Evolutionary conservation across 2,888 invertebrate genomes (phyloP), one percentile per base, ranked within the genome.

Genomic region (Latrodectus hesperus): DNA sequence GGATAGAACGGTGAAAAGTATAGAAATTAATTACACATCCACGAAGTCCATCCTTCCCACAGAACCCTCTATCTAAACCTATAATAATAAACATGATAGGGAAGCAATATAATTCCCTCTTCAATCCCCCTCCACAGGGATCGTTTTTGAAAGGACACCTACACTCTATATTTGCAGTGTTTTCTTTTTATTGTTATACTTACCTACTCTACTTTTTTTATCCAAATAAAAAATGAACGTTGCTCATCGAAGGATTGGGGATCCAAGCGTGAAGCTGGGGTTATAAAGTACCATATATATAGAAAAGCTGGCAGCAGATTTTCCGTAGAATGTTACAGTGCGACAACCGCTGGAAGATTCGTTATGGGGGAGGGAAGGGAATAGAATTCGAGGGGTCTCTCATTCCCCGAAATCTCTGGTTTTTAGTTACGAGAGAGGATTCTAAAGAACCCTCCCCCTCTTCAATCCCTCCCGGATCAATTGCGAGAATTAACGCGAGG

Each of bases 401-500:
- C 52, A 16, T 71, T 38, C 67, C 26, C 53, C 60, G 53, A 75
- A 82, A 82, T 82, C 82, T 75, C 77, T 64, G 65, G 65, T 84
- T 77, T 84, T 77, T 65, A 77, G 77, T 77, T 84, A 67, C 64
- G 60, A 80, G 53, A 16, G 64, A 77, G 51, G 38, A 38, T 38
- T 38, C 38, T 38, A 38, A 38, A 38, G 38, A 38, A 38, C 38
- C 38, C 38, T 38, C 38, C 38, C 38, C 38, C 6, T 6, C 38
- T 38, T 38, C 38, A 38, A 6, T 38, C 38, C 38, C 38, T 75
- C 65, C 86, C 71, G 72, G 86, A 86, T 86, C 86, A 86, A 81
- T 86, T 86, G 76, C 86, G 73, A 81, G 86, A 86, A 86, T 86
- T 86, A 86, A 86, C 86, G 81, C 81, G 10, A 76, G 86, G 71